These are phyloP conservation scores for Hyles euphorbiae DNA, from an alignment of 1,140 invertebrate genomes.

Conservation along the genomic window DNA sequence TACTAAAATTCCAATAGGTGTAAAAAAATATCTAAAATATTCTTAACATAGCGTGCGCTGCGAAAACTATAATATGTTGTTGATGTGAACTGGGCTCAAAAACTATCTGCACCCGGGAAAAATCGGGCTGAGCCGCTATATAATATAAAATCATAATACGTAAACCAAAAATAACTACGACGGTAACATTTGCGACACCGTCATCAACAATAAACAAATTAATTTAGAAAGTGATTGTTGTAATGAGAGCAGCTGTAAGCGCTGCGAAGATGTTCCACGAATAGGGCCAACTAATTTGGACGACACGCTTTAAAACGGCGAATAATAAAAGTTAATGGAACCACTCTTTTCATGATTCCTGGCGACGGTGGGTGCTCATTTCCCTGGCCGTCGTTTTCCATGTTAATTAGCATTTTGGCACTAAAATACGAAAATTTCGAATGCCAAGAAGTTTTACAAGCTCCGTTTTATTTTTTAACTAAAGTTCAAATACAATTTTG, in stretches of 20 bases:
- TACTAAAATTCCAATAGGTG: too few relatives aligned
- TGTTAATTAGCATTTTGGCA: conserved; percentile 67
- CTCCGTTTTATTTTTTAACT: neutral
- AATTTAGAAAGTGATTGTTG: conserved; percentile 30
- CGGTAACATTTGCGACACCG: conserved; percentile 2
- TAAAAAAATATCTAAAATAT: too few relatives aligned
- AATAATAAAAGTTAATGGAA: conserved; percentile 66
- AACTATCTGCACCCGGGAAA: too few relatives aligned
- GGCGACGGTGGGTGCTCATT: conserved; percentile 51
- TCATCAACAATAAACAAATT: conserved; percentile 28
- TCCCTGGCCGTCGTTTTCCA: conserved; percentile 43
- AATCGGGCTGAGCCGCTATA: too few relatives aligned
- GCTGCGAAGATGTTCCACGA: conserved; percentile 39
- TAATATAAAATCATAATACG: too few relatives aligned
- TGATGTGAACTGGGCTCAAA: too few relatives aligned
- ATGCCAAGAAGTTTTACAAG: conserved; percentile 10
- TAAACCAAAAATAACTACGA: neutral
- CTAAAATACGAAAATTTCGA: conserved; percentile 56
- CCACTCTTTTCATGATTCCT: conserved; percentile 59
- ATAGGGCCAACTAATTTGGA: conserved; percentile 64
- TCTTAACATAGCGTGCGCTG: too few relatives aligned
- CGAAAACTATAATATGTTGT: too few relatives aligned
- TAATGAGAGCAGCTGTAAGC: conserved; percentile 33
- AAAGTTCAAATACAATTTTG: neutral
- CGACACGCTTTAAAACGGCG: conserved; percentile 56